Conservation (phyloP, 2,888 invertebrate species). For the Gibbula magus region DNA sequence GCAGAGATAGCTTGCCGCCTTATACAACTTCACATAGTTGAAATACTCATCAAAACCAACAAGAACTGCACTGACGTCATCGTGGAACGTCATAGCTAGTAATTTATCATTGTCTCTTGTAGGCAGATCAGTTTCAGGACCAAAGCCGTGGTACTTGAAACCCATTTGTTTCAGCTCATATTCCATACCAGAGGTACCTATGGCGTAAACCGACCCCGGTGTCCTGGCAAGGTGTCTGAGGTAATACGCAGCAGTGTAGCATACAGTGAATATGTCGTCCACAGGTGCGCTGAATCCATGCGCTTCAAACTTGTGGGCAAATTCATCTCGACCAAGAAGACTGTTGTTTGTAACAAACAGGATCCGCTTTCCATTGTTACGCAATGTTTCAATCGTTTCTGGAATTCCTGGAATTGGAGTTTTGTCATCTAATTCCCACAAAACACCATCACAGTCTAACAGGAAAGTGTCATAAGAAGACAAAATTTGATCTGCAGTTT, state of each 20-base stretch:
- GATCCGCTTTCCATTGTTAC: constrained; percentile 50
- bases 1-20: constrained; percentile 91
- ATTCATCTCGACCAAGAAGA: constrained; percentile 49
- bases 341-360: constrained; percentile 68
- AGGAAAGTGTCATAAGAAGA: constrained; percentile 60
- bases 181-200: constrained; percentile 88
- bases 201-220: constrained; percentile 86
- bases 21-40: constrained; percentile 91
- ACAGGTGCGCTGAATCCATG: constrained; percentile 55
- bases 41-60: constrained; percentile 96
- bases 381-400: constrained; percentile 49
- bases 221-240: constrained; percentile 83
- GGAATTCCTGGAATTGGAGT: constrained; percentile 55
- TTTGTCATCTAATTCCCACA: constrained; percentile 62
- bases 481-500: constrained; percentile 34
- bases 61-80: constrained; percentile 87
- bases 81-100: constrained; percentile 46
- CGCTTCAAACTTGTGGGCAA: constrained; percentile 51
- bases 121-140: constrained; percentile 74
- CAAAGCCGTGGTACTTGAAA: constrained; percentile 83
- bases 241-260: constrained; percentile 86
- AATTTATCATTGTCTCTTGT: constrained; percentile 49
- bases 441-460: constrained; percentile 66
- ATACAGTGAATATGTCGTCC: constrained; percentile 88
- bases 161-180: constrained; percentile 88